Evolutionary conservation across 2,797 vertebrate species (phyloP), one percentile per base, ranked within the genome.

Genomic region (Sparus aurata): DNA sequence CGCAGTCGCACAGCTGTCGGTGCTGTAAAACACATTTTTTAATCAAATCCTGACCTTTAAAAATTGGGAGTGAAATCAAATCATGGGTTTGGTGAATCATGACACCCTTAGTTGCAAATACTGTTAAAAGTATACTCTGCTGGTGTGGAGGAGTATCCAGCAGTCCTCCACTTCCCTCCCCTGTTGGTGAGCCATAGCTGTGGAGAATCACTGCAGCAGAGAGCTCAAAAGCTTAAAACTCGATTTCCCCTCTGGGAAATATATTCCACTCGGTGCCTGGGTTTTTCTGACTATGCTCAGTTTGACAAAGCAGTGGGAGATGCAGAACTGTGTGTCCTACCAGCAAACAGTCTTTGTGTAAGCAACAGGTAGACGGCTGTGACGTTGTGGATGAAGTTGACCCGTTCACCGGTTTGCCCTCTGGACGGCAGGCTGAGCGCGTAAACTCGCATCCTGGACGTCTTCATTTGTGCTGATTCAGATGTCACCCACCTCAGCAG

Each of bases 191-290:
- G 52, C 64, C 77, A 67, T 65, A 85, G 76, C 65, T 76, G 76
- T 77, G 73, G 52, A 69, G 61, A 79, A 72, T 78, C 43, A 12
- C 54, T 49, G 67, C 61, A 72, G 65, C 80, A 63, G 61, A 69
- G 22, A 13, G 61, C 46, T 66, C 20, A 30, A 59, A 75, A 54
- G 50, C 52, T 73, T 41, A 30, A 57, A 73, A 52, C 38, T 41
- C 0, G 2, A 63, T 54, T 55, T 34, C 27, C 3, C 66, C 41
- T 47, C 54, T 0, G 75, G 58, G 55, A 79, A 71, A 77, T 57
- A 49, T 70, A 70, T 74, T 79, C 5, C 49, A 45, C 43, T 17
- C 10, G 3, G 25, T 23, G 43, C 16, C 9, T 20, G 50, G 59
- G 53, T 72, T 41, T 50, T 43, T 49, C 47, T 46, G 4, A 52